Base-by-base conservation (phyloP, 2,888 invertebrate species). In the Linhomoeus sp. region DNA sequence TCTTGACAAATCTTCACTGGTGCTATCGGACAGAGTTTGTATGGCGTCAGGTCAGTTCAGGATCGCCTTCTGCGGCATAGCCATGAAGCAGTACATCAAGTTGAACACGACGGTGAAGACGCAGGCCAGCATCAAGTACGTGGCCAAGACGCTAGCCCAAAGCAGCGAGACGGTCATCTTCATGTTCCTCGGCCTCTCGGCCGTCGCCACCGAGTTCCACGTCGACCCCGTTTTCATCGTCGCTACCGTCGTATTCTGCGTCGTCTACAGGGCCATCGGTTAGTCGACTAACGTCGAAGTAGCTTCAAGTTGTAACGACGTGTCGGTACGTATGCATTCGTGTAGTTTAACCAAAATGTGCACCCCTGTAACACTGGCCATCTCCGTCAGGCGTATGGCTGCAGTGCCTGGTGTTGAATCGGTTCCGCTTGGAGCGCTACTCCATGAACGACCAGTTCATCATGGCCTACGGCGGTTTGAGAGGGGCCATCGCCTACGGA, bases 141-240 rank as follows among this genome's bases (percentile, higher is more conserved):
- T 92, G 46, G 82, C 94, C 79, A 97, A 94, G 72, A 94, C 97
- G 92, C 68, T 94, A 58, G 87, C 90, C 48, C 87, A 86, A 56
- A 84, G 86, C 2, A 85, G 90, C 7, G 97, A 97, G 71, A 94
- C 92, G 3, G 86, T 94, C 65, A 92, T 94, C 64, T 92, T 94
- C 71, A 88, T 94, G 86, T 92, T 94, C 71, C 76, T 97, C 49
- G 94, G 94, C 7, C 85, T 94, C 23, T 87, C 90, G n/a, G 90
- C 92, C 0, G 84, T 70, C 40, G 85, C 85, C 62, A 83, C 84
- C 64, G 74, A 75, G 51, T 90, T 92, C 66, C 80, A 77, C 53
- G 90, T 88, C 87, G 88, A 94, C 71, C 81, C 84, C 36, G 80
- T 80, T 76, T 94, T 92, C 69, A 81, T 92, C 54, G 59, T 86